phyloP scores from a whole-genome alignment of 2,113 vertebrate species.

The Entosphenus tridentatus region DNA sequence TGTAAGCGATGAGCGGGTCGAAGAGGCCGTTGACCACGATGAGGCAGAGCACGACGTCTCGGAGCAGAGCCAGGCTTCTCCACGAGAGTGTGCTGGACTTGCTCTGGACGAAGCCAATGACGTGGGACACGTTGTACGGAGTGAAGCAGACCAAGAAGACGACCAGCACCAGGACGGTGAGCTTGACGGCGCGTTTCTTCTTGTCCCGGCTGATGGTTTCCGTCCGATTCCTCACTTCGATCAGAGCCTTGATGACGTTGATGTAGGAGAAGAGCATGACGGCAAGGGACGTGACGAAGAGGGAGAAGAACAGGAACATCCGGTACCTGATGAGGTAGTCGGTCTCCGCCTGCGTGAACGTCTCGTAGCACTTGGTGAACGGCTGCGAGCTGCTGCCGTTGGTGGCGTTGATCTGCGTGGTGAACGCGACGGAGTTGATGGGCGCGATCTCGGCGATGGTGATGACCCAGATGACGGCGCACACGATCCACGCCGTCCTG shows the following conservation, averaged over 20 bases:
- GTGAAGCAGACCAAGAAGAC: constrained; percentile 44
- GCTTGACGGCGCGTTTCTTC: constrained; percentile 27
- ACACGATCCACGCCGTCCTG: constrained; percentile 21
- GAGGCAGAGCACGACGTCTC: constrained; percentile 9
- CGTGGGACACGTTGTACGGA: constrained; percentile 55
- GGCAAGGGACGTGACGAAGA: constrained; percentile 39
- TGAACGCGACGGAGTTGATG: constrained; percentile 29
- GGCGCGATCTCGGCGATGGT: constrained; percentile 33
- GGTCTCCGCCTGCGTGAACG: constrained; percentile 28
- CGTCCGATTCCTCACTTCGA: too few relatives aligned
- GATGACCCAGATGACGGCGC: constrained; percentile 37
- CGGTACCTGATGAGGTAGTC: constrained; percentile 29
- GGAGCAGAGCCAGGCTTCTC: constrained; percentile 33
- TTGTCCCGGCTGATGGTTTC: constrained; percentile 19
- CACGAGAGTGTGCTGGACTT: constrained; percentile 22
- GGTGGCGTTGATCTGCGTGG: background rate
- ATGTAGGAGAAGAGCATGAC: constrained; percentile 33
- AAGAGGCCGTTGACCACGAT: constrained; percentile 52
- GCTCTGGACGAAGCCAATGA: constrained; percentile 28
- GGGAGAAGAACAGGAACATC: constrained; percentile 35
- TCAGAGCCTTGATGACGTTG: constrained; percentile 22
- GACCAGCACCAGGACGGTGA: constrained; percentile 30
- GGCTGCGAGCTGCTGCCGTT: fast-evolving
- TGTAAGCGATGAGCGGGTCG: constrained; percentile 60
- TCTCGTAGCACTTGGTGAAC: constrained; percentile 22